Conservation (phyloP, 2,888 invertebrate genomes). For the Nyleta sp. region DNA sequence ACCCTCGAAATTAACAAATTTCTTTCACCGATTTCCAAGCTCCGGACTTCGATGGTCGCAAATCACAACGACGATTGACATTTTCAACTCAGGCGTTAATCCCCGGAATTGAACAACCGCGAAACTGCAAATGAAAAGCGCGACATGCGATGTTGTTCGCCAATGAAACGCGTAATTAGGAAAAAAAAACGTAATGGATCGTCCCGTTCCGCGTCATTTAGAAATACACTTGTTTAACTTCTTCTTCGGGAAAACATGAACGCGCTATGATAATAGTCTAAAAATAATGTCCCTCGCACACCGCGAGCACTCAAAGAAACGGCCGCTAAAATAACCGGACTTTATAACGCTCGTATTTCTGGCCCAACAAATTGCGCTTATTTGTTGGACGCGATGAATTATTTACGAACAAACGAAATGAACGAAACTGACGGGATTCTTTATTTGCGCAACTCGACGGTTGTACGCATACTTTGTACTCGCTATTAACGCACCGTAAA, state of each 20-base stretch:
- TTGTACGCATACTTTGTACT: no score
- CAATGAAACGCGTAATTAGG: not conserved
- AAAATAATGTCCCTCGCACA: constrained; percentile 6
- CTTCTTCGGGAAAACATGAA: constrained; percentile 1
- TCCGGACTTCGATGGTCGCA: no score
- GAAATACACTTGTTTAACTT: not conserved
- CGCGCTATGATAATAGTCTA: not conserved
- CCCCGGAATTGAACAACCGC: no score
- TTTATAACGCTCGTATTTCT: not conserved
- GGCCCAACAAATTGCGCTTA: not conserved
- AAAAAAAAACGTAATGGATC: not conserved
- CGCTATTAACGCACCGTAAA: no score
- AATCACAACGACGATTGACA: no score
- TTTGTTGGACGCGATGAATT: not conserved
- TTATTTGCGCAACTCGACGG: no score
- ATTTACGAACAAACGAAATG: not conserved
- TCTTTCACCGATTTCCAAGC: no score
- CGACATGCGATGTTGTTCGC: no score
- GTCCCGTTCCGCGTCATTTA: not conserved
- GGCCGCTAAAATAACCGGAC: constrained; percentile 4
- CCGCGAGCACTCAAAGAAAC: not conserved
- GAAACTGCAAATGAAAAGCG: no score
- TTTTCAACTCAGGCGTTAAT: no score
- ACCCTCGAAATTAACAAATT: no score
- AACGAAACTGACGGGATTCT: no score